A percentile compares a stretch with the other conserved stretches of the same genome.
Evolutionary conservation across 2,797 vertebrate species (phyloP).

Genomic region (Anguilla pacifica): DNA sequence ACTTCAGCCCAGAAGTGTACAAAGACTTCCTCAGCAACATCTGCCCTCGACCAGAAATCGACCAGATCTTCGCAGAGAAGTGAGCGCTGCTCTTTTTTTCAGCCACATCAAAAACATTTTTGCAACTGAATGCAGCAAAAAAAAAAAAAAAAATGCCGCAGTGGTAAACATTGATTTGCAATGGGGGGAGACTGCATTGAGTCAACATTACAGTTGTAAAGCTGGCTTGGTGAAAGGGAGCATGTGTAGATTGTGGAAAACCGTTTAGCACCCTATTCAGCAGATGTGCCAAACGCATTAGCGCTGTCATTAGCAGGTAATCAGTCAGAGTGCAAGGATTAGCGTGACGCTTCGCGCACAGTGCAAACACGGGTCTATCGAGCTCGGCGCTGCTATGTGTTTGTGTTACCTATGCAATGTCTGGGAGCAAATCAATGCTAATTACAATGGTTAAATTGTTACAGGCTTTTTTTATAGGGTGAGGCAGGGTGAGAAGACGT

Average conservation of each 20-base stretch:
- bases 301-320: constrained; percentile 10
- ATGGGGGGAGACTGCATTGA: background rate
- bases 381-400: background rate
- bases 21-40: constrained; percentile 86
- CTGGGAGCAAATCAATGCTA: background rate
- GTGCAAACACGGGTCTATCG: background rate
- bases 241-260: background rate
- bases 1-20: constrained; percentile 89
- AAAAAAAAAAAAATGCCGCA: background rate
- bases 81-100: constrained; percentile 66
- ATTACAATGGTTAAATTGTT: background rate
- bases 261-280: background rate
- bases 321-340: constrained; percentile 9
- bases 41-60: constrained; percentile 91
- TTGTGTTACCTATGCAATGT: background rate
- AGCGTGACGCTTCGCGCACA: background rate
- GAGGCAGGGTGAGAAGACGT: background rate
- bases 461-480: background rate
- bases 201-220: background rate
- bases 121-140: background rate
- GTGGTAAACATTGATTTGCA: background rate
- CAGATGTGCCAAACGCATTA: constrained; percentile 10
- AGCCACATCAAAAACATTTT: background rate
- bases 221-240: background rate
- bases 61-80: constrained; percentile 89